Base-by-base conservation (phyloP, 2,888 invertebrate genomes). In the Acleris sparsana region DNA sequence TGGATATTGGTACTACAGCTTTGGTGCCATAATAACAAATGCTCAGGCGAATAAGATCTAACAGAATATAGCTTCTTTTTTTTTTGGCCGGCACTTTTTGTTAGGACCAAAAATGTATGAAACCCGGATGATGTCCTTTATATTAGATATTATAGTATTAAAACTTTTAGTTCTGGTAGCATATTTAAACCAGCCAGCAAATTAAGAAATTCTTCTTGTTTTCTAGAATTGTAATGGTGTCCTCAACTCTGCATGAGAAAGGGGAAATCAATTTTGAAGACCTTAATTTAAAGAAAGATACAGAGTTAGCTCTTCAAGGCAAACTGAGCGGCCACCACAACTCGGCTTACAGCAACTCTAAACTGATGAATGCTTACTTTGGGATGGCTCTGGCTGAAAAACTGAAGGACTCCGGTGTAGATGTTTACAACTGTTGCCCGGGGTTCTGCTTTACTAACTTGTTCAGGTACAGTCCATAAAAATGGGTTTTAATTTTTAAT, bases 361-460 rank as follows among this genome's bases (percentile, higher is more conserved):
- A 97, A 86, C 83, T 97, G 58, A 96, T 96, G 78, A 96, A 96
- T 79, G 93, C 94, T 2, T 95, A 96, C 80, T 96, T 96, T 81
- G 94, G 94, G 16, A 86, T 90, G 68, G 95, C 95, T 60, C 84
- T 97, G 48, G 94, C 96, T 0, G 93, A 92, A 62, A 89, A 93
- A 71, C 80, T 93, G 6, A 85, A 89, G 72, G 91, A 93, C 17
- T 89, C 86, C 0, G 94, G 94, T 0, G 90, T 96, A 18, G 94
- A 94, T 72, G 94, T 95, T 0, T 95, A 95, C 73, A 93, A 94
- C 29, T 93, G 95, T 70, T 97, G 96, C 76, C 97, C 97, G 1
- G 97, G 97, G 7, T 96, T 96, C 89, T 95, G 96, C 53, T 95
- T 95, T 73, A 97, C 97, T 0, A 95, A 95, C 70, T 86, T 97